Conservation (phyloP, 2,888 invertebrate species). For the Hydroisotoma schaefferi region DNA sequence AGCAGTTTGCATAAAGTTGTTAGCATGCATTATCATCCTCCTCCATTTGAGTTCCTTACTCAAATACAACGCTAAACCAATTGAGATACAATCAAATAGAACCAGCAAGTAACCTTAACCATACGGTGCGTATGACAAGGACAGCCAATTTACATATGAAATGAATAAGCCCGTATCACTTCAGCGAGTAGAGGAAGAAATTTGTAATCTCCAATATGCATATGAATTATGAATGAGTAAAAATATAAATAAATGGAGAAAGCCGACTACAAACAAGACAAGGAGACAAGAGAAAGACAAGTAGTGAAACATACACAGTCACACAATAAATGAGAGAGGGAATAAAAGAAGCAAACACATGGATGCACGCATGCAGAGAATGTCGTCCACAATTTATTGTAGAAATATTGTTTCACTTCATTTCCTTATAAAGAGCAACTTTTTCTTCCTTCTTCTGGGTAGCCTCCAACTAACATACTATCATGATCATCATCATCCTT, state of each 20-base stretch:
- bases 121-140: too few species aligned
- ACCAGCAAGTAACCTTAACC: too few species aligned
- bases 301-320: not conserved
- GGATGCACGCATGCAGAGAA: not conserved
- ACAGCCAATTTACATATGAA: conserved; percentile 19
- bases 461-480: conserved; percentile 6
- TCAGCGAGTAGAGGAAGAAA: not conserved
- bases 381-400: conserved; percentile 35
- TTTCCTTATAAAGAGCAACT: conserved; percentile 18
- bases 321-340: too few species aligned
- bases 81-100: too few species aligned
- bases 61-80: too few species aligned
- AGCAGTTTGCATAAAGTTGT: too few species aligned
- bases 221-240: too few species aligned
- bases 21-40: too few species aligned
- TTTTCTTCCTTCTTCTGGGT: conserved; percentile 5
- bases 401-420: conserved; percentile 38
- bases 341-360: not conserved
- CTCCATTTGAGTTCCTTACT: too few species aligned
- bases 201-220: not conserved
- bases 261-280: too few species aligned
- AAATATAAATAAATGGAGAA: conserved; percentile 2
- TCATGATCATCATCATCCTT: conserved; percentile 10
- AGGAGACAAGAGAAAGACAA: too few species aligned
- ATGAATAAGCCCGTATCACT: not conserved